phyloP scores from a whole-genome alignment of 2,888 invertebrate genomes.

The Clanis bilineata region DNA sequence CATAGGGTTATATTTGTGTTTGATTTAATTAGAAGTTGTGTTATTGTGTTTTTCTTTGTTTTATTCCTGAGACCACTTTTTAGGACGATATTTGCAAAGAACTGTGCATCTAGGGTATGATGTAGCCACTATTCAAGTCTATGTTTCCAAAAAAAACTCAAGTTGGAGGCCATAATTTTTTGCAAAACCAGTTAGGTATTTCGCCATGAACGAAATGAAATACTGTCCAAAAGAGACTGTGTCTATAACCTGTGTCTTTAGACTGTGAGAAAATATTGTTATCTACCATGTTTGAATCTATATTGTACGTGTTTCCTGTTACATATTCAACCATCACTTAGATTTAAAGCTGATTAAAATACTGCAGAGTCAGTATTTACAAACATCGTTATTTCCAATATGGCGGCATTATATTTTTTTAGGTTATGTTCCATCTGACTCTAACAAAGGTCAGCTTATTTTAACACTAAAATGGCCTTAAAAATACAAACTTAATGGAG shows the following conservation, averaged over 20 bases:
- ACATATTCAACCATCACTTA: background rate
- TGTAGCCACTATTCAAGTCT: background rate
- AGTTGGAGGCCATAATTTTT: background rate
- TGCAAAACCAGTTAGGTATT: background rate
- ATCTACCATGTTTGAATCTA: background rate
- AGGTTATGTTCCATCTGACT: background rate
- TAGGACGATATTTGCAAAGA: background rate
- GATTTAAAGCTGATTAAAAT: background rate
- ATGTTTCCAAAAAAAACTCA: background rate
- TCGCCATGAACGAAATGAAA: background rate
- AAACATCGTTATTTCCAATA: background rate
- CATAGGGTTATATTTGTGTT: too few species aligned
- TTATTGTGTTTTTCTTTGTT: too few species aligned
- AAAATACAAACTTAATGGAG: constrained; percentile 8
- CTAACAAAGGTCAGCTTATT: background rate
- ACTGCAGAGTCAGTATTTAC: background rate
- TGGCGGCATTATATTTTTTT: background rate
- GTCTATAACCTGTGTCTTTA: background rate
- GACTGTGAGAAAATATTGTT: background rate
- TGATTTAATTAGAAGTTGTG: too few species aligned
- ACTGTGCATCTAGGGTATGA: background rate
- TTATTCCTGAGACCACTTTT: too few species aligned
- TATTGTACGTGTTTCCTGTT: background rate
- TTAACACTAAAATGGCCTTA: background rate
- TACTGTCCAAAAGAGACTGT: background rate